These are phyloP conservation scores for Dicrostonyx torquatus DNA, from an alignment of 2,797 vertebrate genomes.

Conservation along the genomic window DNA sequence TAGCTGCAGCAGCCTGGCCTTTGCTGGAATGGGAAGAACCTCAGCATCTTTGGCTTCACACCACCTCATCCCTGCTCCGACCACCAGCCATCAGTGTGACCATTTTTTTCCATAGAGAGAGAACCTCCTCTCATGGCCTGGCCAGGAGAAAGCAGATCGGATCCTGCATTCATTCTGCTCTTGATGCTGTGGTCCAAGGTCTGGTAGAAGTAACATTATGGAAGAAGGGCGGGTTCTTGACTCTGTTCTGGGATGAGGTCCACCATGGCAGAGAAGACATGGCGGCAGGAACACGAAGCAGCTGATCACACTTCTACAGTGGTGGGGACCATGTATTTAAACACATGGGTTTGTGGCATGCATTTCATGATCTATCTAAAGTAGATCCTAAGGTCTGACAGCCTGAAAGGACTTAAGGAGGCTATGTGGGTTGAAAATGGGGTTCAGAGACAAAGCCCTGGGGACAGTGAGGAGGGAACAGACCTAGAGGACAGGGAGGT, in stretches of 20 bases:
- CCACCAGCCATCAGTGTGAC: rapidly evolving
- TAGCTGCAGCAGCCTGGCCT: no score
- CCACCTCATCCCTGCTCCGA: neutral
- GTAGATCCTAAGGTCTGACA: neutral
- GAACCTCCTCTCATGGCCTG: neutral
- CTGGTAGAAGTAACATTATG: neutral
- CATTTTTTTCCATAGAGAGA: no score
- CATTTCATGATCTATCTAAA: neutral
- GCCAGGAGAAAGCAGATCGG: neutral
- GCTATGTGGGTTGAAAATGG: no score
- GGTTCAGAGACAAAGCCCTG: no score
- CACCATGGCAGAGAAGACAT: no score
- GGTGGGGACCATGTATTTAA: neutral
- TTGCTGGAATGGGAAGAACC: rapidly evolving
- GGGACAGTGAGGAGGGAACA: neutral
- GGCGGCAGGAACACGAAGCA: rapidly evolving
- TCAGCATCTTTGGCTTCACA: rapidly evolving
- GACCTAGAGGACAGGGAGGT: neutral
- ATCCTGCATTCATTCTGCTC: neutral
- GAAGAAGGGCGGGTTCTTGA: rapidly evolving
- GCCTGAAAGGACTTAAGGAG: no score
- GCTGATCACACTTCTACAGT: neutral
- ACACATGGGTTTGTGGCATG: neutral
- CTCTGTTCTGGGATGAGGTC: neutral
- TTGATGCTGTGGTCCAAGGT: neutral